phyloP scores from a whole-genome alignment of 2,888 invertebrate genomes.

The Pseudanteris insignis region DNA sequence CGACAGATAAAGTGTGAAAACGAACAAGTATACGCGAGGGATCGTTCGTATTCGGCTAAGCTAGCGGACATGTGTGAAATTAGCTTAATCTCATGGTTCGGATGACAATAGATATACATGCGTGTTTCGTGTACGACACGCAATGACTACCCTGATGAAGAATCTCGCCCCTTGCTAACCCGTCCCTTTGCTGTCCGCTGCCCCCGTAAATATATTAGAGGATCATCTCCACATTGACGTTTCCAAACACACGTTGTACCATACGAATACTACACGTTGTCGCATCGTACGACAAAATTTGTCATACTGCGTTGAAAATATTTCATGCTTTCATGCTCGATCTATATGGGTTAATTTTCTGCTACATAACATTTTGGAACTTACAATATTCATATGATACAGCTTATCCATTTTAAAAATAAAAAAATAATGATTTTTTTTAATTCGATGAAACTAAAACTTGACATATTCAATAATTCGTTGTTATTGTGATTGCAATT shows the following conservation, averaged over 20 bases:
- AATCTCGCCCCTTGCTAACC: constrained; percentile 60
- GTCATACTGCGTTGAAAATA: not conserved
- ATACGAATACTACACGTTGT: constrained; percentile 2
- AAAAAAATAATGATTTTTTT: too few species aligned
- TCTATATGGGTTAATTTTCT: too few species aligned
- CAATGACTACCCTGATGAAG: constrained; percentile 62
- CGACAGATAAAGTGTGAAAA: constrained; percentile 20
- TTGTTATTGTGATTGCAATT: too few species aligned
- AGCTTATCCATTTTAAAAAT: too few species aligned
- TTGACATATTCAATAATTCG: too few species aligned
- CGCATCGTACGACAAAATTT: not conserved
- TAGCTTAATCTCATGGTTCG: constrained; percentile 67
- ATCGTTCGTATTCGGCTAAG: constrained; percentile 35
- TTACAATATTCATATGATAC: too few species aligned
- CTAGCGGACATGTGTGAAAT: constrained; percentile 67
- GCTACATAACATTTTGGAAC: too few species aligned
- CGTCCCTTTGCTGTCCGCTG: constrained; percentile 53
- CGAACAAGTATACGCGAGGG: constrained; percentile 23
- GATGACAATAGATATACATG: constrained; percentile 67
- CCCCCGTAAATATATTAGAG: constrained; percentile 66
- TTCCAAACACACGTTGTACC: constrained; percentile 19
- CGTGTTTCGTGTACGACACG: constrained; percentile 63
- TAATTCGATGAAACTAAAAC: too few species aligned
- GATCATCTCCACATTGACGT: constrained; percentile 65
- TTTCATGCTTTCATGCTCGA: too few species aligned